phyloP scores from a whole-genome alignment of 1,140 invertebrate genomes.

The Neuroterus valhalla region DNA sequence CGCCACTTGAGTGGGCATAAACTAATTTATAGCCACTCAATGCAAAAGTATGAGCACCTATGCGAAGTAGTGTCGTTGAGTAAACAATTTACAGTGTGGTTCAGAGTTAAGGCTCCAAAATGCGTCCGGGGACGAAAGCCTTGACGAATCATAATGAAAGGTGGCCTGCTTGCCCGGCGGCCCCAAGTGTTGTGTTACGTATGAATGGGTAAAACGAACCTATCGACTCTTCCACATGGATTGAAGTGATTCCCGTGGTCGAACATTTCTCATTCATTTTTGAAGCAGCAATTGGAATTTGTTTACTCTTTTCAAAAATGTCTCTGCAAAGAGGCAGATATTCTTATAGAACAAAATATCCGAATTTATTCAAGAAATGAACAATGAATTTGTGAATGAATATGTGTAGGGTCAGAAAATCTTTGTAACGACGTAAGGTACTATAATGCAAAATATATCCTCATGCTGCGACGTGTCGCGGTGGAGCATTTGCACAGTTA shows the following conservation, averaged over 20 bases:
- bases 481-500: constrained; percentile 12
- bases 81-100: neutral
- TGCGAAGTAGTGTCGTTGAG: constrained; percentile 13
- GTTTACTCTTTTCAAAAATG: no score
- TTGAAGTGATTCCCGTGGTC: neutral
- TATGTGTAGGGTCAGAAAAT: no score
- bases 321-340: no score
- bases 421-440: no score
- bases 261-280: no score
- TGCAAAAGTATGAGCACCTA: neutral
- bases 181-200: constrained; percentile 48
- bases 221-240: constrained; percentile 56
- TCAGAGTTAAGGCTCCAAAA: constrained; percentile 45
- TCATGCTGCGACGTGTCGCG: neutral
- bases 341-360: no score
- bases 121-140: constrained; percentile 58
- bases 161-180: constrained; percentile 47
- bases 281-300: no score
- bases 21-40: no score
- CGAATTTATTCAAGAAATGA: no score
- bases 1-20: no score
- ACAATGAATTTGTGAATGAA: no score
- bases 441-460: neutral
- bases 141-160: constrained; percentile 62
- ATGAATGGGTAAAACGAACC: constrained; percentile 45